A percentile compares a stretch with the other conserved stretches of the same genome.
phyloP scores from a whole-genome alignment of 2,888 invertebrate genomes.

The Eueremaeus valkanovi region DNA sequence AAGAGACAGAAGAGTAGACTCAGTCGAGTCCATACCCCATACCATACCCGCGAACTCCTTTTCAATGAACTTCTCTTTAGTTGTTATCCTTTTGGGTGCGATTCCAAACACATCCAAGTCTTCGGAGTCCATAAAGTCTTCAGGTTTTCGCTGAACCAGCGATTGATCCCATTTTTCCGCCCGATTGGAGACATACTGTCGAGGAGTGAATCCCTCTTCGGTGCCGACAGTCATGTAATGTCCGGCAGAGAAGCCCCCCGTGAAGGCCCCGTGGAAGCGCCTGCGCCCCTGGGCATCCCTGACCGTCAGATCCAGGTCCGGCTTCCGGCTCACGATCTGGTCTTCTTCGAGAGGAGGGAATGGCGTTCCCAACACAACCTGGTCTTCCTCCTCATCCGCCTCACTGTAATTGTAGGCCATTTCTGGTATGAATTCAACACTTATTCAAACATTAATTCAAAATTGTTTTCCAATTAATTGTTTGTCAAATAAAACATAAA shows the following conservation, averaged over 20 bases:
- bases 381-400: slow-evolving; percentile 55
- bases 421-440: too few species aligned
- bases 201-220: slow-evolving; percentile 82
- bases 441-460: too few species aligned
- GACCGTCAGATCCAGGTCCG: slow-evolving; percentile 79
- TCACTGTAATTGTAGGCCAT: slow-evolving; percentile 5
- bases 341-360: slow-evolving; percentile 79
- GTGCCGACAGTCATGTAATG: slow-evolving; percentile 95
- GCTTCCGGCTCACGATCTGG: slow-evolving; percentile 72
- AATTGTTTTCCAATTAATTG: neutral
- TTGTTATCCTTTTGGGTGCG: slow-evolving; percentile 77
- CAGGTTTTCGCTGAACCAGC: slow-evolving; percentile 63
- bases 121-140: slow-evolving; percentile 98
- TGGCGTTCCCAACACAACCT: slow-evolving; percentile 72
- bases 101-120: slow-evolving; percentile 92
- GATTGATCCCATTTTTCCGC: slow-evolving; percentile 32
- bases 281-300: slow-evolving; percentile 81
- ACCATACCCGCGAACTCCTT: slow-evolving; percentile 47
- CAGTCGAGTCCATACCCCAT: too few species aligned
- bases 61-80: slow-evolving; percentile 68
- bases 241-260: slow-evolving; percentile 96
- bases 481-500: neutral
- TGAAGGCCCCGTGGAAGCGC: slow-evolving; percentile 97
- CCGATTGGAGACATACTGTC: slow-evolving; percentile 71
- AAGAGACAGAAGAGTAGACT: neutral